These are phyloP conservation scores for Octodon degus DNA, from an alignment of 2,113 vertebrate species.

Conservation along the genomic window DNA sequence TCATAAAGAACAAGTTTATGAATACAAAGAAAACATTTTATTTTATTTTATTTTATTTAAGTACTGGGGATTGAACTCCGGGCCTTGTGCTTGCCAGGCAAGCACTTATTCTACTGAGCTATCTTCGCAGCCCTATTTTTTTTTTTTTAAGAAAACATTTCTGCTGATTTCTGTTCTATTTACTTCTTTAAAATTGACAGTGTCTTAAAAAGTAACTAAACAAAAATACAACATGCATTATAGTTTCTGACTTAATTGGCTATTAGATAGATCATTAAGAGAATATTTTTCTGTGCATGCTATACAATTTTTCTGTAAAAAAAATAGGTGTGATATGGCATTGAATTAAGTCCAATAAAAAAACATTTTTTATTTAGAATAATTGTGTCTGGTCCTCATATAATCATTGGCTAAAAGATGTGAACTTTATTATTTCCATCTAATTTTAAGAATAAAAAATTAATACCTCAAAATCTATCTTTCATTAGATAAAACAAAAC, in stretches of 20 bases:
- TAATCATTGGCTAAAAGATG: background rate
- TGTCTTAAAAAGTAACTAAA: background rate
- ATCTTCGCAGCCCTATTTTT: no score
- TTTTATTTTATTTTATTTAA: no score
- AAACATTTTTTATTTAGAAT: background rate
- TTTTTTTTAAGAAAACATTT: background rate
- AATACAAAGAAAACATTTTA: background rate
- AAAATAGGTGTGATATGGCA: background rate
- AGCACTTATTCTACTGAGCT: no score
- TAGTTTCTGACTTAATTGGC: background rate
- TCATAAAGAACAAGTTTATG: background rate
- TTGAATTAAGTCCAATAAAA: background rate
- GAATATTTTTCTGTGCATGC: background rate
- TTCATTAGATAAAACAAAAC: background rate
- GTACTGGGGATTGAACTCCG: no score
- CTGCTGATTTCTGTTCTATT: background rate
- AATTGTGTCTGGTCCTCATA: background rate
- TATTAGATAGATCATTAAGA: background rate
- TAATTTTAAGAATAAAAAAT: slow-evolving; percentile 25
- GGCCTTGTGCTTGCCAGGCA: no score
- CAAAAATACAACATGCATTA: background rate
- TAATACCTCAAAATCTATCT: background rate
- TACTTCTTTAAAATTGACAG: background rate
- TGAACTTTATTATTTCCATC: background rate
- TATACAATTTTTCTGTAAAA: background rate